Conservation (phyloP, 2,797 vertebrate genomes). For the Heliangelus exortis region DNA sequence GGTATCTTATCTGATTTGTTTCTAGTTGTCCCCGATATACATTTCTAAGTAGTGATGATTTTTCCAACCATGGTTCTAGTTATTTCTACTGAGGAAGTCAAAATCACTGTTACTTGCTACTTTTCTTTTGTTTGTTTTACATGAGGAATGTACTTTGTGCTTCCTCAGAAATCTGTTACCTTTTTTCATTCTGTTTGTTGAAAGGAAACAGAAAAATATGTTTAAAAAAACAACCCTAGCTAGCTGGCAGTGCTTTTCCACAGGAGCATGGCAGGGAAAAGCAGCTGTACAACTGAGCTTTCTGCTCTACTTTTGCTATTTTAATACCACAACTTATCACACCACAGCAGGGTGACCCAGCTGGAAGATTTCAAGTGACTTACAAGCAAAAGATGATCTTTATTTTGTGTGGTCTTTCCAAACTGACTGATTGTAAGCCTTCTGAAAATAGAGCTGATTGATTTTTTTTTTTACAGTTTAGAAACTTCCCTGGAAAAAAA, state of each 20-base stretch:
- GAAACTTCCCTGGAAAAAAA: not conserved
- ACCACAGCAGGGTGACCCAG: not conserved
- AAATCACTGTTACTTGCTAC: not conserved
- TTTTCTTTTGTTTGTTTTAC: not conserved
- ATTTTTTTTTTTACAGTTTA: not conserved
- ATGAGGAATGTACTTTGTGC: not conserved
- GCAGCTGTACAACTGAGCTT: not conserved
- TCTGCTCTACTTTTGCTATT: not conserved
- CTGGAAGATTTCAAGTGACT: not conserved
- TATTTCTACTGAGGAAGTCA: not conserved
- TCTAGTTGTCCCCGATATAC: not conserved
- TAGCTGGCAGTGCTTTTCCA: not conserved
- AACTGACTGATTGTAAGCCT: not conserved
- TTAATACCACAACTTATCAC: not conserved
- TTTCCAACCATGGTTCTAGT: not conserved
- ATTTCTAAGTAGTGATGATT: not conserved
- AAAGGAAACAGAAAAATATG: not conserved
- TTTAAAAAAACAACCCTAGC: not conserved
- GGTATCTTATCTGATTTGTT: not conserved
- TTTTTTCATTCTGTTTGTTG: not conserved
- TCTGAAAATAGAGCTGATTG: not conserved
- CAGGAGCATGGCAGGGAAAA: not conserved
- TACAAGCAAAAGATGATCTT: constrained; percentile 7
- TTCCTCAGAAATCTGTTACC: not conserved
- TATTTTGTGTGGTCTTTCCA: not conserved